Evolutionary conservation across 2,113 vertebrate genomes (phyloP), one percentile per base, ranked within the genome.

Genomic region (Thalassoma bifasciatum): DNA sequence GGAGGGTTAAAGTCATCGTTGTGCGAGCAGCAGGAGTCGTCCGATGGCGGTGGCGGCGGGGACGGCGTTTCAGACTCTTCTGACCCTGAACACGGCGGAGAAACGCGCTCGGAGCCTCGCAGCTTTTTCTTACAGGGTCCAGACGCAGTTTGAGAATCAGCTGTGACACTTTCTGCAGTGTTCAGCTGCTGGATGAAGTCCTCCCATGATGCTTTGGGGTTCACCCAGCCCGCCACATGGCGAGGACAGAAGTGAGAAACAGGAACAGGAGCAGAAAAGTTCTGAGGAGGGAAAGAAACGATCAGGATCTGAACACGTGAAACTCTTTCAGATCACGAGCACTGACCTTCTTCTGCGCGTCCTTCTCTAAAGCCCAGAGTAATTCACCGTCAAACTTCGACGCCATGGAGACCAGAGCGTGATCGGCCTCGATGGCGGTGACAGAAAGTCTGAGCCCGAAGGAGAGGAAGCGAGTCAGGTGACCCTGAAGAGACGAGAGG

Each of bases 401-500:
- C 0, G 96, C 97, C 88, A 84, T 91, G 1, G 81, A 22, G 16
- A 95, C 94, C 69, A 98, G 92, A 10, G 77, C 78, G 11, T 23
- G 22, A 5, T 97, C 94, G 0, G 95, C 95, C 77, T 98, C 97
- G 3, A 98, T 87, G 0, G 94, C 95, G 0, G 95, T 97, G 50
- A 98, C 96, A 0, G 84, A 83, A 4, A 99, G 89, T 0, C 95
- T 93, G 10, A 96, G 94, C 7, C 95, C 94, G 3, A 96, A 95
- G 26, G 96, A 94, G 86, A 98, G 89, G 84, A 95, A 96, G 1
- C 96, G 95, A 2, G 96, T 95, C 63, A 98, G 93, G 63, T 98
- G 97, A 59, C 97, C 97, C 97, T 98, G 82, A 17, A 49, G 0
- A n/a, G 34, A 57, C 44, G 30, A 30, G 30, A 30, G 30, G 30